A percentile compares a stretch with the other conserved stretches of the same genome.
These are phyloP conservation scores for Xenopus tropicalis DNA, from an alignment of 2,113 vertebrate genomes.

Conservation along the genomic window UCB_Xtro_10.0 CM004448.2:153511001-153511500, in stretches of 20 bases:
- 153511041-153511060: constrained; percentile 75
- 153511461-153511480: constrained; percentile 65
- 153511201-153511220: constrained; percentile 79
- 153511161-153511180: constrained; percentile 75
- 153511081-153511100: constrained; percentile 60
- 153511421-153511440: constrained; percentile 55
- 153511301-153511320: constrained; percentile 60
- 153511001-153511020: constrained; percentile 65
- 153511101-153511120: constrained; percentile 60
- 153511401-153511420: constrained; percentile 54
- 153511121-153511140: constrained; percentile 63
- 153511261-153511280: constrained; percentile 51
- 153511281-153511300: constrained; percentile 54
- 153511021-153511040: constrained; percentile 65
- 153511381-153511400: constrained; percentile 46
- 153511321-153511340: constrained; percentile 54
- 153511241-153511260: constrained; percentile 72
- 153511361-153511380: constrained; percentile 39
- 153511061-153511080: constrained; percentile 60
- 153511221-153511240: constrained; percentile 73
- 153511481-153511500: constrained; percentile 60
- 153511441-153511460: constrained; percentile 51
- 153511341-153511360: constrained; percentile 48
- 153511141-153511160: constrained; percentile 60
- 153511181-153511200: constrained; percentile 71